Evolutionary conservation across 2,888 invertebrate species (phyloP).

Genomic region (Oscheius onirici): DNA sequence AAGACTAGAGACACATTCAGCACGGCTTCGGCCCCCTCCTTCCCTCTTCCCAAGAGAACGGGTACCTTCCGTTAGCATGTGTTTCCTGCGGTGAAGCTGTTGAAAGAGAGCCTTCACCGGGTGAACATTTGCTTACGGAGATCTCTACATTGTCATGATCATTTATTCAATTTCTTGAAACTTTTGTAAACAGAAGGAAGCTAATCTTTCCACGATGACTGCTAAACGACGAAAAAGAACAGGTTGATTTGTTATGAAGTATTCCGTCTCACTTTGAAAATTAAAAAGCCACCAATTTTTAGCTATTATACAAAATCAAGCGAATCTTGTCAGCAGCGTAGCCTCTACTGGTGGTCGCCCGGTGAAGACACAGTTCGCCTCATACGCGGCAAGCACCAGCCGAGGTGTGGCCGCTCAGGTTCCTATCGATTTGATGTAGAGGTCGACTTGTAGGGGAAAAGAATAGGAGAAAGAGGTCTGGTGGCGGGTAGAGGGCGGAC

Average conservation of each 20-base stretch:
- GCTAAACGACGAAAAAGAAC: too few species aligned
- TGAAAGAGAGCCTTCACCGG: slow-evolving; percentile 26
- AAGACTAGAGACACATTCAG: slow-evolving; percentile 63
- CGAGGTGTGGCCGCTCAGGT: background rate
- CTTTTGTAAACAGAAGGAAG: too few species aligned
- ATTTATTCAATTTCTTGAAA: too few species aligned
- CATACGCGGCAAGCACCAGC: slow-evolving; percentile 13
- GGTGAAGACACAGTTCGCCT: slow-evolving; percentile 11
- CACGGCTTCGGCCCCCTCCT: slow-evolving; percentile 36
- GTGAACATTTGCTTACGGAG: slow-evolving; percentile 34
- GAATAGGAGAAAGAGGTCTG: slow-evolving; percentile 7
- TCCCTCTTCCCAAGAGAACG: slow-evolving; percentile 2
- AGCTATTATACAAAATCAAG: too few species aligned
- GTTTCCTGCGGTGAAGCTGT: slow-evolving; percentile 18
- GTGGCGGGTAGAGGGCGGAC: background rate
- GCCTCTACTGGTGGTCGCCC: slow-evolving; percentile 25
- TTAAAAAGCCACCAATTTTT: too few species aligned
- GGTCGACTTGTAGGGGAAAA: background rate
- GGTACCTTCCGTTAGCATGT: slow-evolving; percentile 13
- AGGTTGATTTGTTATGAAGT: too few species aligned
- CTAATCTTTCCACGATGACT: too few species aligned
- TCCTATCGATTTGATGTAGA: background rate
- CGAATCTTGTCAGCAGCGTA: too few species aligned
- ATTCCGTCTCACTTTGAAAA: too few species aligned
- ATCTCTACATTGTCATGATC: slow-evolving; percentile 1